Evolutionary conservation across 2,888 invertebrate species (phyloP), one percentile per base, ranked within the genome.

Genomic region (Eupithecia insigniata): DNA sequence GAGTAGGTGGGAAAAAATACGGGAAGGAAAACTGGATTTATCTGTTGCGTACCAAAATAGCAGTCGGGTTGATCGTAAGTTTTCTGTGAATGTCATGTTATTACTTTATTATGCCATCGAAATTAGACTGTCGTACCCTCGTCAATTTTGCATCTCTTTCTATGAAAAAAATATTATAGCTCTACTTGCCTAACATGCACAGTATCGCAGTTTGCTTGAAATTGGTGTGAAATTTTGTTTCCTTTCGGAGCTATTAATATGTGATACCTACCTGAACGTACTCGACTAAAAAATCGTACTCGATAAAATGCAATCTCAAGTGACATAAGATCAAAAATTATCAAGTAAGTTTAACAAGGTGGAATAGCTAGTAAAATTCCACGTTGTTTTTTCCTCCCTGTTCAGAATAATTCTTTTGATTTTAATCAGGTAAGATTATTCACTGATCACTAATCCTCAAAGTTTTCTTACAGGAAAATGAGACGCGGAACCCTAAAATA

Each of bases 71-170:
- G 60, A 30, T 60, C 66, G 39, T 64, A 66, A 67, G 74, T 74
- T 73, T 77, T 80, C 82, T 83, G 82, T 75, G 55, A 72, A 76
- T 80, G 87, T 82, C 87, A 83, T 78, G 71, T 71, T 62, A 72
- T 64, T 62, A 72, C 75, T 74, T 73, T 67, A 73, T 75, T 72
- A 75, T 71, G 69, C 66, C 65, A 69, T 70, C 78, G 79, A 82
- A 81, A 85, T 83, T 84, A 83, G 84, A 82, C 83, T 84, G 88
- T 87, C 88, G 82, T 78, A 88, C 88, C 89, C 87, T 84, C 84
- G 82, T 89, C 88, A 88, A 80, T 80, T 83, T 82, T 81, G 78
- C 73, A 81, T 80, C 82, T 79, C 69, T 80, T 80, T 82, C 34
- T 64, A 66, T 55, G n/a, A 55, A 66, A 51, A 4, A 22, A 22